These are phyloP conservation scores for Brenthis hecate DNA, from an alignment of 2,888 invertebrate species.

Conservation along the genomic window DNA sequence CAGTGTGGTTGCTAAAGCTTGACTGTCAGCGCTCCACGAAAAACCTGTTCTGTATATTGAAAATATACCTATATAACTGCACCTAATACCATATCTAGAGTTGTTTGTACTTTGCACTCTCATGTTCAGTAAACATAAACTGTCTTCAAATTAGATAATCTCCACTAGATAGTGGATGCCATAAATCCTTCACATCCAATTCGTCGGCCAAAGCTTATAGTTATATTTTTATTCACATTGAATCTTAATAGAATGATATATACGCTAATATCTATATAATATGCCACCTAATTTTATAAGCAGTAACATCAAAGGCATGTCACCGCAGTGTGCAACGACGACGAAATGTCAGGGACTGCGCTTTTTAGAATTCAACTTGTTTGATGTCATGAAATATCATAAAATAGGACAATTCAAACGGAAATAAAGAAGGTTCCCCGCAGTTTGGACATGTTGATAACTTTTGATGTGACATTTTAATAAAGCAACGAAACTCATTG, in stretches of 20 bases:
- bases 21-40: no score
- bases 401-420: slow-evolving; percentile 75
- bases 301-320: slow-evolving; percentile 70
- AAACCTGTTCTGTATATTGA: no score
- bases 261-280: background rate
- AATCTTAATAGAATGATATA: background rate
- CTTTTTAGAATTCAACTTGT: slow-evolving; percentile 74
- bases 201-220: background rate
- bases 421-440: slow-evolving; percentile 64
- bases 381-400: slow-evolving; percentile 69
- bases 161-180: no score
- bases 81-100: no score
- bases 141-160: no score
- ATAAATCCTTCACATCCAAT: no score
- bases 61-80: no score
- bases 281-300: background rate
- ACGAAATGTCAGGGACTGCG: slow-evolving; percentile 68
- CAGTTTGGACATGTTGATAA: background rate
- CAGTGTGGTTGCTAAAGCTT: no score
- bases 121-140: no score
- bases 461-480: background rate
- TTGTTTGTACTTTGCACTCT: no score
- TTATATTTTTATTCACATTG: background rate
- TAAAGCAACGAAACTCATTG: background rate
- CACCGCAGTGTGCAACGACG: slow-evolving; percentile 51